Conservation (phyloP, 1,140 invertebrate genomes). For the Brachionus rubens region DNA sequence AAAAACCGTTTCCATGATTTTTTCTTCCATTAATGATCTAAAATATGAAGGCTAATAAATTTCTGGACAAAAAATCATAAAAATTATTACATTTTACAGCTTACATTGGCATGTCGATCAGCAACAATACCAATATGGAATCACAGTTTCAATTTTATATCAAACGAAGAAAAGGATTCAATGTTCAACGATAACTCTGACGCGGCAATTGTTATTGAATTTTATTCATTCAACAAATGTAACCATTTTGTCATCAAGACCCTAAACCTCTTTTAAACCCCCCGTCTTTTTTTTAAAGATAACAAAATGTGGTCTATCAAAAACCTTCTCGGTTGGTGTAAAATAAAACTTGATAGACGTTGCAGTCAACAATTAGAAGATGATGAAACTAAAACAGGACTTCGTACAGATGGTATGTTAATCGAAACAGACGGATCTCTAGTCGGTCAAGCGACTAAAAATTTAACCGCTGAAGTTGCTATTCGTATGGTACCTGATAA, state of each 20-base stretch:
- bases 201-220: constrained; percentile 25
- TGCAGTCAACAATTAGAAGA: neutral
- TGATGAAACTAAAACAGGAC: neutral
- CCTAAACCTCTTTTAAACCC: neutral
- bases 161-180: constrained; percentile 34
- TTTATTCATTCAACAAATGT: constrained; percentile 40
- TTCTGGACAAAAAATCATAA: neutral
- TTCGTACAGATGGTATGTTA: constrained; percentile 26
- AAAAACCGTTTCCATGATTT: no score
- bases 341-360: constrained; percentile 27
- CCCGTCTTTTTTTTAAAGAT: neutral
- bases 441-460: neutral
- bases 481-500: constrained; percentile 20
- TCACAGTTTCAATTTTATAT: constrained; percentile 21
- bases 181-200: constrained; percentile 11
- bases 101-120: neutral
- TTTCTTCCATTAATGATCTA: no score
- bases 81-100: neutral
- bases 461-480: constrained; percentile 38
- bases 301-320: constrained; percentile 3
- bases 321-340: constrained; percentile 24
- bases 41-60: no score
- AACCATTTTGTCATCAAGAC: neutral
- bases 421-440: constrained; percentile 38
- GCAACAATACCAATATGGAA: constrained; percentile 29